These are phyloP conservation scores for Artemia franciscana DNA, from an alignment of 1,140 invertebrate genomes.

Conservation along the genomic window DNA sequence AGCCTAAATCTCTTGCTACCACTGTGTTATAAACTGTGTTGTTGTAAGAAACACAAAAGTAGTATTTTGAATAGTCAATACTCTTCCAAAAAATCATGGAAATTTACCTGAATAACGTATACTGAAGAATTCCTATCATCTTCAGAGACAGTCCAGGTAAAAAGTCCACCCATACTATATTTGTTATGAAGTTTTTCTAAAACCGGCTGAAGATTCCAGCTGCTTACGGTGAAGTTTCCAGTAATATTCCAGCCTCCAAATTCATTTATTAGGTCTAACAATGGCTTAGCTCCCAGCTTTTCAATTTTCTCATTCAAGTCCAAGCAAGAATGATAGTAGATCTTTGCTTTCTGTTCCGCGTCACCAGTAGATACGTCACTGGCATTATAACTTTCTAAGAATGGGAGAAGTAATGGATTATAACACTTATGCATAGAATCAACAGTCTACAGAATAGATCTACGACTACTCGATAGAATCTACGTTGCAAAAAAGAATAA, in stretches of 20 bases:
- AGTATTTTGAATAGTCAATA: too few species aligned
- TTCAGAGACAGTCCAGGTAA: conserved; percentile 71
- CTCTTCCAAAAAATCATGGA: too few species aligned
- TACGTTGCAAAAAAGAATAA: not conserved
- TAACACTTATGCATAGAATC: too few species aligned
- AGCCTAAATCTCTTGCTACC: too few species aligned
- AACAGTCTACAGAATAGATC: too few species aligned
- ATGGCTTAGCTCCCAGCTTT: conserved; percentile 46
- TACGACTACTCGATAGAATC: too few species aligned
- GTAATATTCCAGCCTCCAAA: conserved; percentile 26
- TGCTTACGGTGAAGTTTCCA: conserved; percentile 18
- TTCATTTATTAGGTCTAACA: conserved; percentile 43
- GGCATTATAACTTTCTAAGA: conserved; percentile 29
- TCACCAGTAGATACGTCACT: conserved; percentile 42
- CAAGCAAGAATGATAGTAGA: conserved; percentile 79
- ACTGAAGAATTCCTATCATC: conserved; percentile 73
- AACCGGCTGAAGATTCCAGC: conserved; percentile 49
- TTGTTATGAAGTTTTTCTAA: conserved; percentile 59
- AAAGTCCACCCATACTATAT: conserved; percentile 67
- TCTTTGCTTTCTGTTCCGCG: conserved; percentile 65
- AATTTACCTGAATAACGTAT: conserved; percentile 58
- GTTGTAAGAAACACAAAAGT: too few species aligned
- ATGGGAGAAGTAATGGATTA: conserved; percentile 3
- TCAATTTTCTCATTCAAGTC: conserved; percentile 80
- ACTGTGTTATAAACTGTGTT: too few species aligned